A percentile compares a stretch with the other conserved stretches of the same genome.
Evolutionary conservation across 2,797 vertebrate species (phyloP).

Genomic region (Mormyrops boulengeri): DNA sequence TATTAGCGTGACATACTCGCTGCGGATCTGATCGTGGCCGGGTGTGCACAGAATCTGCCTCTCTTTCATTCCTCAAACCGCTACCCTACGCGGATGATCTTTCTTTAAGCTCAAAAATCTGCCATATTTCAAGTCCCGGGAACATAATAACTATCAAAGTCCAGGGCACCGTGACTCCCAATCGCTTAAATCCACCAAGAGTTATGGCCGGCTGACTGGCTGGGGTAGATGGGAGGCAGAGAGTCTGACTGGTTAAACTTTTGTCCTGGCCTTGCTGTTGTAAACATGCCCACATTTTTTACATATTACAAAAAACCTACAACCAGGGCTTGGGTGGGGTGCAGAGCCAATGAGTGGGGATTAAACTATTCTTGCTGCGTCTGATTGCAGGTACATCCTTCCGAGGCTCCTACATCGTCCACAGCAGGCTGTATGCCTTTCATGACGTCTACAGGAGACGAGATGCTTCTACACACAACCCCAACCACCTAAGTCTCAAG

Average conservation of each 20-base stretch:
- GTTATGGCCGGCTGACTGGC: neutral
- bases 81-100: neutral
- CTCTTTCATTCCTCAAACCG: neutral
- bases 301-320: neutral
- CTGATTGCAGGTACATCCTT: neutral
- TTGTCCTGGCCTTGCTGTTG: neutral
- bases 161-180: neutral
- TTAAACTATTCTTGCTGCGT: neutral
- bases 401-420: neutral
- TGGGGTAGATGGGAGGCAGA: neutral
- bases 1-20: neutral
- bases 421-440: neutral
- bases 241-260: neutral
- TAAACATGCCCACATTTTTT: neutral
- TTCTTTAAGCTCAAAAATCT: neutral
- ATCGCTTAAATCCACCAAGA: neutral
- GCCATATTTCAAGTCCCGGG: neutral
- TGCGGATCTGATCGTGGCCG: neutral
- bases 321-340: neutral
- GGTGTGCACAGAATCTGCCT: neutral
- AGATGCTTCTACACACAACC: neutral
- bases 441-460: neutral
- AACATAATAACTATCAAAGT: slow-evolving; percentile 1
- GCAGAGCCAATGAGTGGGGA: neutral
- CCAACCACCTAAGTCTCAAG: neutral